phyloP scores from a whole-genome alignment of 2,113 vertebrate species.

The Rafetus swinhoei region DNA sequence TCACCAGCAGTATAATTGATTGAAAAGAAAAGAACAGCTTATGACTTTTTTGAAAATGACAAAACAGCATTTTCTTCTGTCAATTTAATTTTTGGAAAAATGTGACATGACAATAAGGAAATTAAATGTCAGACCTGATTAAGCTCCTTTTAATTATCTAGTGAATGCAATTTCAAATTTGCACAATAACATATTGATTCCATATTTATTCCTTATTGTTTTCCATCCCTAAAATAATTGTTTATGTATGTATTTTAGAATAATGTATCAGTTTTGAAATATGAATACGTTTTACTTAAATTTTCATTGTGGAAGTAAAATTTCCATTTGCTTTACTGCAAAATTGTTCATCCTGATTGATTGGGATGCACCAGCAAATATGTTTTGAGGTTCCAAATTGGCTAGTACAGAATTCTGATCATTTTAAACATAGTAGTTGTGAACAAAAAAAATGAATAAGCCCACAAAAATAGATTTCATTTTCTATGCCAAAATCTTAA shows the following conservation, averaged over 20 bases:
- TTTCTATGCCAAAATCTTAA: conserved; percentile 1
- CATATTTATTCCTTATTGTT: conserved; percentile 57
- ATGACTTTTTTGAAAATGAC: conserved; percentile 61
- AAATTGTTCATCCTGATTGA: conserved; percentile 17
- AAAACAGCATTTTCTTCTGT: conserved; percentile 67
- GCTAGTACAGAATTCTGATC: neutral
- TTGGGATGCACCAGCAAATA: neutral
- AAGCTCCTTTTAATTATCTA: conserved; percentile 73
- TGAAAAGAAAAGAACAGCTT: conserved; percentile 14
- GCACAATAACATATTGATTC: conserved; percentile 52
- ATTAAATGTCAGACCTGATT: conserved; percentile 76
- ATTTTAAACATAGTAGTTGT: neutral
- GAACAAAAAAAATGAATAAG: neutral
- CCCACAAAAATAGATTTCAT: conserved; percentile 20
- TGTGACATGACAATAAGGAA: conserved; percentile 74
- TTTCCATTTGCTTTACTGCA: conserved; percentile 25
- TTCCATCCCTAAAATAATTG: conserved; percentile 66
- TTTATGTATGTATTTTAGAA: conserved; percentile 42
- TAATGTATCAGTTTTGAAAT: conserved; percentile 54
- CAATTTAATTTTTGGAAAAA: conserved; percentile 65
- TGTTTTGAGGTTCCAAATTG: conserved; percentile 26
- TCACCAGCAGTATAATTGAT: neutral
- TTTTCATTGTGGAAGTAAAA: conserved; percentile 42
- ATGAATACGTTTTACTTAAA: conserved; percentile 56
- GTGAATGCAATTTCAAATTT: conserved; percentile 73